phyloP scores from a whole-genome alignment of 2,113 vertebrate species.

The Nymphicus hollandicus region DNA sequence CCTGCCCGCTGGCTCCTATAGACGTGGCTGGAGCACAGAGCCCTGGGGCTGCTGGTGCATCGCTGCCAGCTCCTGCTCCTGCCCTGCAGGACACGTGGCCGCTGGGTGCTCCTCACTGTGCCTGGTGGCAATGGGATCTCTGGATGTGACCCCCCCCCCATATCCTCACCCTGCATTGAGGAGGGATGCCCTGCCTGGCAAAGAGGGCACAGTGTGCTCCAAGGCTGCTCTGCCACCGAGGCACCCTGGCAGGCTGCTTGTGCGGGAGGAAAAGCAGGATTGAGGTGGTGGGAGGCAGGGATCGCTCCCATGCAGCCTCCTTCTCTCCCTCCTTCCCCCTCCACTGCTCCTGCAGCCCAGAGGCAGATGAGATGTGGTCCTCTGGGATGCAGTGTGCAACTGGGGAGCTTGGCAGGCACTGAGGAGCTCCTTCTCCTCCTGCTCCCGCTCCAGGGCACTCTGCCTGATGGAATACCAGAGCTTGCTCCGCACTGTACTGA shows the following conservation, averaged over 20 bases:
- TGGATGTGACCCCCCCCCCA: rapidly evolving
- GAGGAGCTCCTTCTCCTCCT: conserved; percentile 22
- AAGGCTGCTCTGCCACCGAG: background rate
- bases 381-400: background rate
- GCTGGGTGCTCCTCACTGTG: background rate
- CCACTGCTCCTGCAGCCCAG: rapidly evolving
- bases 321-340: background rate
- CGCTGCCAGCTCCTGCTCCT: background rate
- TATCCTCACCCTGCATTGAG: background rate
- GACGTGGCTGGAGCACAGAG: background rate
- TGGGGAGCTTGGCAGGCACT: conserved; percentile 43
- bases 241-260: conserved; percentile 1
- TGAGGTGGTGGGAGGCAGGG: background rate
- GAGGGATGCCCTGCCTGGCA: background rate
- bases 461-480: conserved; percentile 51
- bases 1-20: background rate
- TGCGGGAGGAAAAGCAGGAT: background rate
- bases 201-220: conserved; percentile 40
- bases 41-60: background rate
- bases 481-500: background rate
- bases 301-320: background rate
- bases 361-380: background rate
- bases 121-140: background rate
- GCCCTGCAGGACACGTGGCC: background rate
- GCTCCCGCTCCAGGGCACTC: conserved; percentile 40